These are phyloP conservation scores for Heteronetta atricapilla DNA, from an alignment of 2,113 vertebrate genomes.

Conservation along the genomic window DNA sequence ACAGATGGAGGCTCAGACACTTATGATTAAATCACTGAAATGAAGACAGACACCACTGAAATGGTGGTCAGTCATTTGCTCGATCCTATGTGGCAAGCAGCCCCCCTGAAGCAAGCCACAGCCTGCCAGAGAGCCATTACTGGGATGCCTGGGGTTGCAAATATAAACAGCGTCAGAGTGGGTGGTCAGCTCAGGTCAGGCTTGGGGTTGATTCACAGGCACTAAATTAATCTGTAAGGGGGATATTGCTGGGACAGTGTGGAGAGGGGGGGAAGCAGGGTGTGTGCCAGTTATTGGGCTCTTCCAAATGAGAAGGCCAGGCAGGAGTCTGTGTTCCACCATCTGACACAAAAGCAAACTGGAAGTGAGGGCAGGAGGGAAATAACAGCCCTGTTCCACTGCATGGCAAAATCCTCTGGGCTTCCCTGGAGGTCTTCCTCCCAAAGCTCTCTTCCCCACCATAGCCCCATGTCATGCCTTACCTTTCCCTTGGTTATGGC, in stretches of 20 bases:
- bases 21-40: slow-evolving; percentile 37
- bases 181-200: slow-evolving; percentile 36
- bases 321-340: not conserved
- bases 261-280: not conserved
- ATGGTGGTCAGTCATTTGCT: slow-evolving; percentile 10
- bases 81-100: not conserved
- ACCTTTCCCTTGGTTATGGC: not conserved
- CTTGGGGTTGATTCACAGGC: slow-evolving; percentile 31
- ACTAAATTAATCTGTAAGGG: slow-evolving; percentile 49
- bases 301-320: not conserved
- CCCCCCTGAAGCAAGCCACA: not conserved
- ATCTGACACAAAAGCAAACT: not conserved
- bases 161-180: slow-evolving; percentile 48
- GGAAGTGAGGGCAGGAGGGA: not conserved
- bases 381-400: not conserved
- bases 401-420: not conserved
- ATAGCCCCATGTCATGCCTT: accelerated
- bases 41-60: slow-evolving; percentile 3
- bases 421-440: not conserved
- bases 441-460: not conserved
- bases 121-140: not conserved
- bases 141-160: slow-evolving; percentile 14
- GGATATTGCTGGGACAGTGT: not conserved
- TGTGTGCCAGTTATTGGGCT: not conserved
- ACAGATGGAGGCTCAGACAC: slow-evolving; percentile 32